Percentiles rank a stretch among this genome's conserved stretches.
Conservation (phyloP, 2,113 vertebrate genomes). For the Ciconia boyciana region DNA sequence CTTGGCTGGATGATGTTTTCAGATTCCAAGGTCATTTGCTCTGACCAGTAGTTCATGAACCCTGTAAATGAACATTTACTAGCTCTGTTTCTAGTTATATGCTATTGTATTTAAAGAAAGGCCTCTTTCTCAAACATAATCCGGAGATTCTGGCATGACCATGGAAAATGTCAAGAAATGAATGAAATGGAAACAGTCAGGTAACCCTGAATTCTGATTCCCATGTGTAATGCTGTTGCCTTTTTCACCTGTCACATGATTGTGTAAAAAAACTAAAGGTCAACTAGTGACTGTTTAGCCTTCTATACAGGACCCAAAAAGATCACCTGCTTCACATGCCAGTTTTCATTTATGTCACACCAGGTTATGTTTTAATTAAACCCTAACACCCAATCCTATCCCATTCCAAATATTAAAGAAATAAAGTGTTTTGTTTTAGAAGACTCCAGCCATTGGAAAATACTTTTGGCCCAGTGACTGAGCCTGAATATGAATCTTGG, state of each 20-base stretch:
- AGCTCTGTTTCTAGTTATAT: background rate
- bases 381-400: rapidly evolving
- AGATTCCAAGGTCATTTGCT: no score
- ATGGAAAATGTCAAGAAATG: background rate
- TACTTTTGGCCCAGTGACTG: background rate
- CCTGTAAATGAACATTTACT: background rate
- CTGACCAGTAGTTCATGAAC: constrained; percentile 1
- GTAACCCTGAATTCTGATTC: background rate
- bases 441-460: background rate
- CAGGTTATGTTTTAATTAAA: background rate
- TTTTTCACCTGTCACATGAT: background rate
- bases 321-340: background rate
- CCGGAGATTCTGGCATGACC: background rate
- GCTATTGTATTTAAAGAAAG: background rate
- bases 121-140: background rate
- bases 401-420: background rate
- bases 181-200: background rate
- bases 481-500: background rate
- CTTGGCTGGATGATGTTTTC: background rate
- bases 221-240: background rate
- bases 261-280: background rate
- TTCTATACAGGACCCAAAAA: background rate
- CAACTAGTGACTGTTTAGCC: background rate
- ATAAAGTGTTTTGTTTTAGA: background rate
- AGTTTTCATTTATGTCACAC: background rate